Evolutionary conservation across 2,888 invertebrate genomes (phyloP), one percentile per base, ranked within the genome.

Genomic region (Eupithecia subfuscata): DNA sequence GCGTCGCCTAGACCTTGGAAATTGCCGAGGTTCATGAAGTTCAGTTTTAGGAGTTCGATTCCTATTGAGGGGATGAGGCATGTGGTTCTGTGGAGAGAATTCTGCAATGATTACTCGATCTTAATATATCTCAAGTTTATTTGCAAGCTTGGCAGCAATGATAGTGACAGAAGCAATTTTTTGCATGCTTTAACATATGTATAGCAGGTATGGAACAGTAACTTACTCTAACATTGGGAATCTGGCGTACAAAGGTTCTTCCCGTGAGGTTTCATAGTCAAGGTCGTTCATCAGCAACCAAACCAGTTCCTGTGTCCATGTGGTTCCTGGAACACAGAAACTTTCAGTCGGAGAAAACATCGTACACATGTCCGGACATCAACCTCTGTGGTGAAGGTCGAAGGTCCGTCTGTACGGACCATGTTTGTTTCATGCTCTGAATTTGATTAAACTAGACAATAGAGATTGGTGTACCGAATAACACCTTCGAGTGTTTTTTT

Each of bases 271-370:
- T 75, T 95, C 91, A 78, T 95, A 96, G 87, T 97, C 95, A 69
- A 96, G 87, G 80, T 96, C 91, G 77, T 96, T 96, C 76, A 95
- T 94, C 64, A 97, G 93, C 76, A 97, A 91, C 96, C 97, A 97
- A 0, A 97, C 96, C 92, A 97, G 95, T 91, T 97, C 97, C 87
- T 97, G 97, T 0, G 96, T 95, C 97, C 97, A 97, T 25, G 97
- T 97, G 34, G 97, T 97, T 7, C 97, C 97, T 96, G 84, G 12
- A 75, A 43, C 40, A 45, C 22, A 2, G 12, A 40, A 67, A 12
- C 34, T 60, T 25, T 64, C 9, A 40, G n/a, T 34, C 16, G 1
- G 18, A n/a, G 37, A 65, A 16, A 11, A 37, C 18, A 37, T 34
- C 18, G 8, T n/a, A 48, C 1, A 43, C 43, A 43, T 43, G 12